Conservation (phyloP, 2,113 vertebrate species). For the cattle (Bos taurus) region ARS-UCD2.0 NC_037342.1:456001-456500, state of each 20-base stretch:
- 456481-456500: not conserved
- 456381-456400: not conserved
- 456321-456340: not conserved
- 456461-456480: not conserved
- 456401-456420: not conserved
- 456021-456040: not conserved
- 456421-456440: not conserved
- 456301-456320: not conserved
- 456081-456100: not conserved
- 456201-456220: not conserved
- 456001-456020: not conserved
- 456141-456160: not conserved
- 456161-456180: not conserved
- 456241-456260: not conserved
- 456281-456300: not conserved
- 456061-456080: not conserved
- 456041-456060: not conserved
- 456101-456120: not conserved
- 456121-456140: not conserved
- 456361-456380: not conserved
- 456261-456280: not conserved
- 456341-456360: not conserved
- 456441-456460: not conserved
- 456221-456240: not conserved
- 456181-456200: not conserved